Evolutionary conservation across 2,113 vertebrate genomes (phyloP), one percentile per base, ranked within the genome.

Genomic region (Dicentrarchus labrax): DNA sequence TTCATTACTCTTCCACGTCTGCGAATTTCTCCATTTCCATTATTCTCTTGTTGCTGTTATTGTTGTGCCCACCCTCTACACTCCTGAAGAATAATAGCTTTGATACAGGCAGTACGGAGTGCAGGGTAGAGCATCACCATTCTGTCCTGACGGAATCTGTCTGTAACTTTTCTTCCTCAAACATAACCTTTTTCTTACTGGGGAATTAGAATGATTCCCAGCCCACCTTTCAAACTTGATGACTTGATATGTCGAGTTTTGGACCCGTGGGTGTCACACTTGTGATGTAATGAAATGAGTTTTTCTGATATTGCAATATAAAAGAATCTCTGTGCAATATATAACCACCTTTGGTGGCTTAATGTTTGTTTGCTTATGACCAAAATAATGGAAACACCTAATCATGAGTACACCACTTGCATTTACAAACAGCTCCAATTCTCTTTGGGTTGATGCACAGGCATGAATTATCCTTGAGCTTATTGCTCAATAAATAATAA

Each of bases 11-110:
- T 73, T 56, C 22, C 56, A 77, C 73, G 73, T 79, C 72, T 73
- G 84, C 71, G 68, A 89, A 88, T 84, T 83, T 90, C 80, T 75
- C 82, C 57, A 83, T 91, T 90, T 86, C 74, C 61, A 85, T 88
- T 86, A 85, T 85, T 78, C 54, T 83, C 53, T 60, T 53, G 54
- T 82, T 86, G 71, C 75, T 83, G 79, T 86, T 90, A 54, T 89
- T 88, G 86, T 86, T 75, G 79, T 36, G 80, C 72, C 74, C 78
- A 66, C 70, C 72, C 78, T 84, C 84, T 73, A 78, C 72, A 68
- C 79, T 84, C 53, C 64, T 61, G 65, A 74, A 76, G 81, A 85
- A 78, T 78, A 87, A 88, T 85, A 60, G 82, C 81, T 85, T 82
- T 77, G 83, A 92, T 81, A 73, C 15, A 72, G 43, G 79, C 60